Conservation (phyloP, 2,797 vertebrate species). For the Tragopan temminckii region DNA sequence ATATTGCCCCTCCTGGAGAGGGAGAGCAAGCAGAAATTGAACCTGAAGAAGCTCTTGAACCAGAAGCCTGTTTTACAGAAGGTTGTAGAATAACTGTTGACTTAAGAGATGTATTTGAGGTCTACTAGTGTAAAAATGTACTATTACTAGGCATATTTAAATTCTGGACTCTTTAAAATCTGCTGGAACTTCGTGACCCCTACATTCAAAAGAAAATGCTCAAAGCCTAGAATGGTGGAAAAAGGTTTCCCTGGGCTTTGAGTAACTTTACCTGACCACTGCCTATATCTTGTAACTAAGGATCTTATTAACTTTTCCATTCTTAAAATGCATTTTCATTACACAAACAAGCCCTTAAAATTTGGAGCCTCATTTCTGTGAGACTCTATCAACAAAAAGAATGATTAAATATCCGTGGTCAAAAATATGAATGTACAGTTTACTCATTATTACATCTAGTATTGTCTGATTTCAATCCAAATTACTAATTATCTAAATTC, state of each 20-base stretch:
- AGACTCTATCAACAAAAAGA: background rate
- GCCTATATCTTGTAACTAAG: background rate
- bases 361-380: background rate
- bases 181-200: background rate
- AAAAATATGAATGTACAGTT: background rate
- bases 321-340: background rate
- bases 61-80: slow-evolving; percentile 93
- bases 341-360: background rate
- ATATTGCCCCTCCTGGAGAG: slow-evolving; percentile 85
- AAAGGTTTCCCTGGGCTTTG: background rate
- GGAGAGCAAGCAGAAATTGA: slow-evolving; percentile 88
- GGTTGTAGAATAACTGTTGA: slow-evolving; percentile 81
- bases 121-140: background rate
- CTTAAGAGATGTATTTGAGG: background rate
- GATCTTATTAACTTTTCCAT: background rate
- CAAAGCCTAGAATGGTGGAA: background rate
- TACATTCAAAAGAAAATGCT: background rate
- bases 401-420: background rate
- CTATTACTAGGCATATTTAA: background rate
- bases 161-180: background rate
- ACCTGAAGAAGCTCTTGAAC: slow-evolving; percentile 89
- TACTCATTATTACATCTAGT: background rate
- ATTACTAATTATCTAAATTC: background rate
- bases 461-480: background rate
- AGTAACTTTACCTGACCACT: background rate